A percentile compares a stretch with the other conserved stretches of the same genome.
Evolutionary conservation across 1,140 invertebrate species (phyloP).

Genomic region (Lepidostoma basale): DNA sequence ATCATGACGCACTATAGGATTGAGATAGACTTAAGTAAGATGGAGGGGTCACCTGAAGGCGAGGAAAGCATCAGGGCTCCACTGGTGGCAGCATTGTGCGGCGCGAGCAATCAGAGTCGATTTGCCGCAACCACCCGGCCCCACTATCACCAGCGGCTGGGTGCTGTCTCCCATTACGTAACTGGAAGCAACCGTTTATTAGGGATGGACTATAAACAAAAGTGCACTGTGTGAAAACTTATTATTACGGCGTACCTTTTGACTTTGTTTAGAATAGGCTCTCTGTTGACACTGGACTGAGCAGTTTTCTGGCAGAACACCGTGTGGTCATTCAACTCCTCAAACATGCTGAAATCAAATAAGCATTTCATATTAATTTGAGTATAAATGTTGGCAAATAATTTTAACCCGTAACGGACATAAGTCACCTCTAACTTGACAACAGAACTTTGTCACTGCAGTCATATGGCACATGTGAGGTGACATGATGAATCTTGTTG

Average conservation of each 20-base stretch:
- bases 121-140: constrained; percentile 80
- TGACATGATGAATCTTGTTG: too few relatives aligned
- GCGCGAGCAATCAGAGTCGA: constrained; percentile 76
- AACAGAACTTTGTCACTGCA: too few relatives aligned
- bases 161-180: constrained; percentile 69
- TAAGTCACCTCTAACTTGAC: too few relatives aligned
- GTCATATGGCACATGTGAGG: too few relatives aligned
- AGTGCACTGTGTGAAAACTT: not conserved
- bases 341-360: constrained; percentile 61
- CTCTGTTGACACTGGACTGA: constrained; percentile 67
- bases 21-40: not conserved
- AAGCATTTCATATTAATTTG: too few relatives aligned
- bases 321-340: constrained; percentile 72
- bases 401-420: too few relatives aligned
- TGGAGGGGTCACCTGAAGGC: constrained; percentile 50
- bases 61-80: constrained; percentile 69
- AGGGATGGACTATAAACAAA: constrained; percentile 1
- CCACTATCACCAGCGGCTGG: constrained; percentile 74
- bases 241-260: constrained; percentile 63
- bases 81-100: constrained; percentile 68
- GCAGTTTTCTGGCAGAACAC: constrained; percentile 68
- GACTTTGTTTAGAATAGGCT: constrained; percentile 67
- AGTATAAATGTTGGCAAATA: too few relatives aligned
- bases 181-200: constrained; percentile 51
- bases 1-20: not conserved